Percentiles rank a stretch among this genome's conserved stretches.
These are phyloP conservation scores for Rhagophthalmus giganteus DNA, from an alignment of 2,888 invertebrate species.

Conservation along the genomic window DNA sequence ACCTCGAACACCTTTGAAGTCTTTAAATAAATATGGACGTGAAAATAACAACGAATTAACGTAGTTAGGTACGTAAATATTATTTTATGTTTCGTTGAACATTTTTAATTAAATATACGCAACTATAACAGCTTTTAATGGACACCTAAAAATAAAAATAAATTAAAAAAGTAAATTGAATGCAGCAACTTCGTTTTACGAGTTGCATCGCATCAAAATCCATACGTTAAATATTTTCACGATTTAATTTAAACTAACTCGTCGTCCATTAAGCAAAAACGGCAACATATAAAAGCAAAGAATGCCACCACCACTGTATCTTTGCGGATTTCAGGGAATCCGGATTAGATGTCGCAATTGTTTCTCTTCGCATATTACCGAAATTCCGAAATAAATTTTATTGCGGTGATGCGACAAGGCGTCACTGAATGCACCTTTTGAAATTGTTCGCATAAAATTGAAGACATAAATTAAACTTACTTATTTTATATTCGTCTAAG, in stretches of 20 bases:
- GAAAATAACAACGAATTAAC: background rate
- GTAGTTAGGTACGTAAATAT: no score
- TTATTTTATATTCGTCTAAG: constrained; percentile 3
- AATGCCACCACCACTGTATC: background rate
- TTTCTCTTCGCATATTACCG: constrained; percentile 4
- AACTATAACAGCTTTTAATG: no score
- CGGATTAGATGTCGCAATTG: constrained; percentile 5
- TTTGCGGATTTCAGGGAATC: background rate
- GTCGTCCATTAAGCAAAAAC: constrained; percentile 1
- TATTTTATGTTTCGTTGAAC: no score
- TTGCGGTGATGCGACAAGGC: constrained; percentile 1
- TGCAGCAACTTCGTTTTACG: no score
- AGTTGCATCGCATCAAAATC: no score
- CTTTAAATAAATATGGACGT: no score
- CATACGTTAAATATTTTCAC: background rate
- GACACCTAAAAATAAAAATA: no score
- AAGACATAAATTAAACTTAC: background rate
- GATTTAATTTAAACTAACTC: constrained; percentile 11
- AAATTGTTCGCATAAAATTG: constrained; percentile 3
- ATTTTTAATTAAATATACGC: no score
- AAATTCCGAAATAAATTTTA: constrained; percentile 15
- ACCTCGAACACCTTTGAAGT: no score
- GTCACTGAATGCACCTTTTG: constrained; percentile 2
- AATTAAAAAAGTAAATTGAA: no score
- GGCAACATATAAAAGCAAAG: constrained; percentile 5